Evolutionary conservation across 1,140 invertebrate genomes (phyloP), one percentile per base, ranked within the genome.

Genomic region (Argopecten irradians): DNA sequence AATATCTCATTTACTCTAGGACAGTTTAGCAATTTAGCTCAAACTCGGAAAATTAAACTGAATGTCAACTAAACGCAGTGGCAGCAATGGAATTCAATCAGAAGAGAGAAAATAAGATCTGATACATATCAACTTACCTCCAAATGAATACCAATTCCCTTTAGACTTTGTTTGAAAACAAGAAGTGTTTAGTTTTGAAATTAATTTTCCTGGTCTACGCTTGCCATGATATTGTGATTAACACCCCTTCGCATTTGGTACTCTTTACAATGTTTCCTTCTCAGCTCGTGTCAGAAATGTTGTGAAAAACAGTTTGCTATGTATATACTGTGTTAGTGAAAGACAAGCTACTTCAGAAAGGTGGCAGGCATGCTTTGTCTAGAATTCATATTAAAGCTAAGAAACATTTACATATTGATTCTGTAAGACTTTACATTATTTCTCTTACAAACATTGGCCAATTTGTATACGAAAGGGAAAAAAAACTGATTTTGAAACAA

Each of bases 381-480:
- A 5, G 7, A 71, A 11, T 28, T 1, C 28, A 22, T 28, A 2
- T 71, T 28, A 71, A 16, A 71, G 55, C 55, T 71, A 1, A 71
- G 55, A 71, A n/a, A 71, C 55, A n/a, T 11, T 71, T 16, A 19
- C 55, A 71, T 71, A 71, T 71, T 71, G 55, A 71, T 71, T n/a
- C 22, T 28, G 5, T 11, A 8, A 1, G 5, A 71, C 8, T 71
- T 16, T 5, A 11, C n/a, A 71, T 7, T 5, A 28, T 46, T 46
- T 46, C 43, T 46, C 19, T 46, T n/a, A 13, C 36, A 71, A 5
- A 71, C 11, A 5, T 71, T 16, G 22, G n/a, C 55, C 55, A 71
- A n/a, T 71, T 71, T 71, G 55, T 71, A 71, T 71, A 71, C 55
- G 13, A n/a, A 71, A n/a, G n/a, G n/a, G 28, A 71, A 71, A 55